phyloP scores from a whole-genome alignment of 2,113 vertebrate species.

The Leiothrix lutea region DNA sequence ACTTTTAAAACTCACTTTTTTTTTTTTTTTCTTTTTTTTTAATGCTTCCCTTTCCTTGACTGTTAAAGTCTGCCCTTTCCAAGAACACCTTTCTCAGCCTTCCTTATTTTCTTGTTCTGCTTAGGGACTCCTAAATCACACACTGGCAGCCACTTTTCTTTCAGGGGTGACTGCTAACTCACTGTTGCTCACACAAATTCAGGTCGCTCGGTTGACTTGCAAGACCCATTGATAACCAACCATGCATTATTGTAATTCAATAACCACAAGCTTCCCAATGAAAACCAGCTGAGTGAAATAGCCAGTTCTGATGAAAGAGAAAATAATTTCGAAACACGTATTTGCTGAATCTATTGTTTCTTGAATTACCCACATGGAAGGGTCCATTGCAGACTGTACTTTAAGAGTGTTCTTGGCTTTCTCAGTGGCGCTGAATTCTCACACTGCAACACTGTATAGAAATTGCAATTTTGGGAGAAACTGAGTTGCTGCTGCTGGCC shows the following conservation, averaged over 20 bases:
- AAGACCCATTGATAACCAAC: background rate
- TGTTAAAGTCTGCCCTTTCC: background rate
- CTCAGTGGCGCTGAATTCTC: background rate
- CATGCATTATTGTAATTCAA: accelerated
- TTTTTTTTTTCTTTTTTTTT: background rate
- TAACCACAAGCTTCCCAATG: background rate
- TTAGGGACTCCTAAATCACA: background rate
- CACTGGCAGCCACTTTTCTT: background rate
- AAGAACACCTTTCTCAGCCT: background rate
- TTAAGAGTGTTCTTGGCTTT: background rate
- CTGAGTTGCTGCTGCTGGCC: background rate
- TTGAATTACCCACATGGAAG: background rate
- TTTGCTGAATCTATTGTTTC: background rate
- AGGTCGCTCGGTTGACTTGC: background rate
- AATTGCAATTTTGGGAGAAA: background rate
- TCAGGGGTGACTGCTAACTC: background rate
- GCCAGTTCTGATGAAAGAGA: background rate
- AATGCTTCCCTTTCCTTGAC: background rate
- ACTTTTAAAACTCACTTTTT: background rate
- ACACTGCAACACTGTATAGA: background rate
- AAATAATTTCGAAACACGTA: background rate
- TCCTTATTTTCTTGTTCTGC: background rate
- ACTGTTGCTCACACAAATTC: background rate
- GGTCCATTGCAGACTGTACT: background rate
- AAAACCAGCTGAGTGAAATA: background rate